Evolutionary conservation across 2,888 invertebrate genomes (phyloP).

Genomic region (Drosophila setosimentum): DNA sequence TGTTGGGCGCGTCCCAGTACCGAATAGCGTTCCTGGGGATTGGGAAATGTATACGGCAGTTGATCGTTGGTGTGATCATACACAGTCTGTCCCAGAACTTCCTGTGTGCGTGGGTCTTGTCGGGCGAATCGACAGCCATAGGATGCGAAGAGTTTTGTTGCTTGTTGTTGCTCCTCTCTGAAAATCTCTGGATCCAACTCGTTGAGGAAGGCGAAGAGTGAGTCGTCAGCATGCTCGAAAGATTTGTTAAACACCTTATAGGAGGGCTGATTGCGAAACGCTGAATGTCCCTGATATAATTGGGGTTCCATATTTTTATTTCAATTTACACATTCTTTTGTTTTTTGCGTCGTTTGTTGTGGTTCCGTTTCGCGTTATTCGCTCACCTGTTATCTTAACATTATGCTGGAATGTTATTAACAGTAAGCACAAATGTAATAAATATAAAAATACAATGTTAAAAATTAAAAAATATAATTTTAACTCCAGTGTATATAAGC

Average conservation of each 20-base stretch:
- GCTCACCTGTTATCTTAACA: constrained; percentile 1
- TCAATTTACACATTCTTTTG: not conserved
- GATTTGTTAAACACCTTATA: constrained; percentile 76
- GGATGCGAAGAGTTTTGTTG: constrained; percentile 26
- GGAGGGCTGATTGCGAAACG: constrained; percentile 74
- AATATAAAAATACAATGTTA: not conserved
- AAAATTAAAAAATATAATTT: not conserved
- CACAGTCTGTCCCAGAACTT: constrained; percentile 25
- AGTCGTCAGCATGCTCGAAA: constrained; percentile 69
- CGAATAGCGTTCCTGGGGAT: constrained; percentile 48
- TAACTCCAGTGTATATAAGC: not conserved
- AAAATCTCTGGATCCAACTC: constrained; percentile 69
- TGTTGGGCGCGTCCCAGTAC: constrained; percentile 65
- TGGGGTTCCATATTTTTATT: constrained; percentile 23
- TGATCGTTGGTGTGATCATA: constrained; percentile 63
- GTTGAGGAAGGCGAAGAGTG: constrained; percentile 67
- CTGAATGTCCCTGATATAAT: constrained; percentile 30
- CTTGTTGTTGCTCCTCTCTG: constrained; percentile 36
- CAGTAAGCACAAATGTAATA: not conserved
- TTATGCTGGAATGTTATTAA: constrained; percentile 12
- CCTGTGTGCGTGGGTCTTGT: constrained; percentile 76
- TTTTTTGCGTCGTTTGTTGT: constrained; percentile 7
- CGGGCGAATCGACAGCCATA: constrained; percentile 25
- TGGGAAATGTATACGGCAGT: constrained; percentile 55
- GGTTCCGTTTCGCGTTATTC: constrained; percentile 2